Evolutionary conservation across 2,797 vertebrate genomes (phyloP), one percentile per base, ranked within the genome.

Genomic region (Margarornis squamiger): DNA sequence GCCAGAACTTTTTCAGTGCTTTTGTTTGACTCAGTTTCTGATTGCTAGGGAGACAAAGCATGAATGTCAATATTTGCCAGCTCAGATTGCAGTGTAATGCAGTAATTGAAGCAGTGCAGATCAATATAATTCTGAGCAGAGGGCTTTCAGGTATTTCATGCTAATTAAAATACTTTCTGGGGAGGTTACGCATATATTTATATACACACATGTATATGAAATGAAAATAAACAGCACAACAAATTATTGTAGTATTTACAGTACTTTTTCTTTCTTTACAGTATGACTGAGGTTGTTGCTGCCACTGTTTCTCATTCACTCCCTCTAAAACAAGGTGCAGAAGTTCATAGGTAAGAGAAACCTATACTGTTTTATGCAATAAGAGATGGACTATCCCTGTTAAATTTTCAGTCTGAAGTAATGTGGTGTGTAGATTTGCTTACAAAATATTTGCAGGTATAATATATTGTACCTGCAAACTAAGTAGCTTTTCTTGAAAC

Each of bases 31-130:
- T 95, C 68, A 79, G 52, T 93, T 96, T 57, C 84, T 92, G 43
- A 95, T 98, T 96, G 91, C 97, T 96, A 96, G 91, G 97, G 97
- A 98, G 86, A 97, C 95, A 58, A 82, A 66, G 39, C 89, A 57
- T 85, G 85, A 96, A 95, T 90, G 67, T 93, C 83, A 93, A 36
- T 92, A 83, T 96, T 97, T 97, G 85, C 91, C 70, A 92, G 61
- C 84, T 97, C 86, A 91, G 54, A 90, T 61, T 79, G 30, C 79
- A 93, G 18, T 65, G 26, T 93, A 72, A 46, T 59, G 41, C 20
- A 79, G 26, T 61, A 78, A 48, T 27, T 23, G 61, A 94, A 65
- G 39, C 21, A 32, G 14, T 49, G 27, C 14, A 61, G 23, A 29
- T 83, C 15, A 36, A 20, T 68, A 18, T 90, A 78, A 27, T 39